These are phyloP conservation scores for Cnemophilus loriae DNA, from an alignment of 2,113 vertebrate genomes.

Conservation along the genomic window DNA sequence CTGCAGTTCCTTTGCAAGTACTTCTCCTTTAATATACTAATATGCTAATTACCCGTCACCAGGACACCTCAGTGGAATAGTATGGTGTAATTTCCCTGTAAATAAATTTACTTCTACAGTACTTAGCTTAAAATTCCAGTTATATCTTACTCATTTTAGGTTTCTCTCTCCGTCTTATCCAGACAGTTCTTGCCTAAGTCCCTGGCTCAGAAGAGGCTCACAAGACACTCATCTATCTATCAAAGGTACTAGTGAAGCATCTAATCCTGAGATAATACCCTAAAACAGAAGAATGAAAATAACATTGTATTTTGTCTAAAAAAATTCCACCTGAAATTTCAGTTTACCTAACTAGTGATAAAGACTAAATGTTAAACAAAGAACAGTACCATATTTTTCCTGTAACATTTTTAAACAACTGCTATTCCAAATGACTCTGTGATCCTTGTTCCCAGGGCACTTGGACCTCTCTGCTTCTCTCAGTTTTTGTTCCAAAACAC, in stretches of 20 bases:
- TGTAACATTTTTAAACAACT: neutral
- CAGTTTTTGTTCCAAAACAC: neutral
- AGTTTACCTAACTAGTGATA: neutral
- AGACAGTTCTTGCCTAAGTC: neutral
- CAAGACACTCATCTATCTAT: neutral
- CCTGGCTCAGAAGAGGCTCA: neutral
- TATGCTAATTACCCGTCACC: neutral
- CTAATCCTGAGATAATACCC: neutral
- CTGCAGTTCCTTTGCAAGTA: neutral
- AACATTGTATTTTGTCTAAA: neutral
- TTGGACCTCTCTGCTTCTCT: neutral
- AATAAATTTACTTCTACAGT: neutral
- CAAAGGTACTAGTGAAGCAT: neutral
- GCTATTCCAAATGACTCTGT: neutral
- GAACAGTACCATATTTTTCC: neutral
- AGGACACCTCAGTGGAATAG: neutral
- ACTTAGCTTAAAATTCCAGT: neutral
- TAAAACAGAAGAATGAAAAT: neutral
- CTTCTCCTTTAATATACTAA: neutral
- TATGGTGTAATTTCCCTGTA: neutral
- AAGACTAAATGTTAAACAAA: neutral
- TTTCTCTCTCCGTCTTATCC: neutral
- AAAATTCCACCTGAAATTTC: neutral
- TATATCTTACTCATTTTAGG: neutral
- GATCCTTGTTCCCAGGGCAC: neutral